Conservation (phyloP, 2,888 invertebrate species). For the Apamea anceps region DNA sequence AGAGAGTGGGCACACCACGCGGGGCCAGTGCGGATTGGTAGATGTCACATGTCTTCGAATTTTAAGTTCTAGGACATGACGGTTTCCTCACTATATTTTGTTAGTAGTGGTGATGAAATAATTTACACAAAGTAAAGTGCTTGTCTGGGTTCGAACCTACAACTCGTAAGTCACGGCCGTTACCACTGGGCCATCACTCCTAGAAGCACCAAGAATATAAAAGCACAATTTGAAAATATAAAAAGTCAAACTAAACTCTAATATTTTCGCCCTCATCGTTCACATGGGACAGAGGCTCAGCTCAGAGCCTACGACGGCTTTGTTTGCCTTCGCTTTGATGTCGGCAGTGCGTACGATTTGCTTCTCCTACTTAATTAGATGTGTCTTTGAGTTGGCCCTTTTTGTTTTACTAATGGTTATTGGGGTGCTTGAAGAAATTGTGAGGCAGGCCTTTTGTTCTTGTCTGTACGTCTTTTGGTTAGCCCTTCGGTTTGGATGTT, state of each 20-base stretch:
- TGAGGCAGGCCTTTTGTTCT: slow-evolving; percentile 11
- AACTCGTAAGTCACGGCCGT: too few species aligned
- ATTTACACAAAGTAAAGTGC: too few species aligned
- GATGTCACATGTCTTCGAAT: too few species aligned
- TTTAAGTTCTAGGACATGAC: too few species aligned
- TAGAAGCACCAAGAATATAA: background rate
- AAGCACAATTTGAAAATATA: slow-evolving; percentile 1
- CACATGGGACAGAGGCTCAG: slow-evolving; percentile 23
- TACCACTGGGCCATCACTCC: too few species aligned
- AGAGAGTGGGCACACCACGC: too few species aligned
- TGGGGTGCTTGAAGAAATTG: slow-evolving; percentile 57
- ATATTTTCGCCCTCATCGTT: slow-evolving; percentile 24
- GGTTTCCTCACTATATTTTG: too few species aligned
- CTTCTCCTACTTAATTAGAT: slow-evolving; percentile 62
- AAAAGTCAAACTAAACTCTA: background rate
- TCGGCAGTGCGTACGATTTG: slow-evolving; percentile 59
- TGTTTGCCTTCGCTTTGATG: slow-evolving; percentile 62
- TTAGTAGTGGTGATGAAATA: too few species aligned
- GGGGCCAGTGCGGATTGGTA: too few species aligned
- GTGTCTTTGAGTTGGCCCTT: slow-evolving; percentile 56
- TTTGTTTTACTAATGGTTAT: slow-evolving; percentile 60
- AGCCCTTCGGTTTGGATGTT: slow-evolving; percentile 1
- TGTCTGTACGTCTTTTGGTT: slow-evolving; percentile 21
- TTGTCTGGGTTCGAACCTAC: too few species aligned
- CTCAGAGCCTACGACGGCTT: slow-evolving; percentile 35